Base-by-base conservation (phyloP, 2,888 invertebrate species). In the Leucophenga montana region DNA sequence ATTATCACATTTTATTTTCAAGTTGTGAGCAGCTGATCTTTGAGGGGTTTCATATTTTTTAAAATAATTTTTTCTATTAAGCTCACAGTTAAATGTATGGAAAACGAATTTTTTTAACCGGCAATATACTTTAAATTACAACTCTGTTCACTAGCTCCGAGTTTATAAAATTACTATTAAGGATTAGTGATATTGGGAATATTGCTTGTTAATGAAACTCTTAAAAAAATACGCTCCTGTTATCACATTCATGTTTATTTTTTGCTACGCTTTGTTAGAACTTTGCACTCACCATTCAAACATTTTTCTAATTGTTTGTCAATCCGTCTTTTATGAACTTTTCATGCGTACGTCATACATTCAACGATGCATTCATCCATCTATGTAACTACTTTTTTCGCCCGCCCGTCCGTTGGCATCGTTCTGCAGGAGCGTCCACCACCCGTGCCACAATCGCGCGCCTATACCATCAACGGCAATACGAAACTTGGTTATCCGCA, bases 401-500 rank as follows among this genome's bases (percentile, higher is more conserved):
- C 33, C 16, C 82, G 44, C 53, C 59, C 62, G 77, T 16, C 13
- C n/a, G n/a, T n/a, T n/a, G n/a, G n/a, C n/a, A n/a, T 48, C 13
- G 6, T 11, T 18, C 48, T 31, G 54, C 88, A 95, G 95, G 96
- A 97, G 89, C 92, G 95, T 73, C 96, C 97, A 46, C 97, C 97
- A 46, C 96, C 97, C 39, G 93, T 97, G 75, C 97, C 97, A 62
- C 95, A 96, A 44, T 94, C 95, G 83, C 92, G 97, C 79, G 93
- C 95, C 1, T 97, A 98, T 90, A 97, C 96, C 6, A 95, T 97
- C 71, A 91, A 94, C 33, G 96, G 96, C 80, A 96, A 96, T 88
- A 95, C 95, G 71, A 97, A 97, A 90, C 90, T 97, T 77, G 94
- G 95, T 80, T 97, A 97, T 90, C 97, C 97, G 75, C 97, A 97